Base-by-base conservation (phyloP, 2,113 vertebrate species). In the Etheostoma cragini region DNA sequence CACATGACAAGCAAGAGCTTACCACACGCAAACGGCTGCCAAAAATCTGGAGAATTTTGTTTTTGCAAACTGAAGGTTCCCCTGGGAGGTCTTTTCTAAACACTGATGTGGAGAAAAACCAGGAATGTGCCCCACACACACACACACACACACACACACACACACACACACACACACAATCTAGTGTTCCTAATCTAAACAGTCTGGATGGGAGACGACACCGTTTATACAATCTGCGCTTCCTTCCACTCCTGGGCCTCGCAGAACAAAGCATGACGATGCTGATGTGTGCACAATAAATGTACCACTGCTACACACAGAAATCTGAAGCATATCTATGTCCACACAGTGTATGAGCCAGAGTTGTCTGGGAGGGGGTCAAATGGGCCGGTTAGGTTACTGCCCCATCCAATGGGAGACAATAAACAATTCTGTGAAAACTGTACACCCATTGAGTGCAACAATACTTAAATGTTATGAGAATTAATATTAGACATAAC, bases 21-120 rank as follows among this genome's bases (percentile, higher is more conserved):
- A 91, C 89, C 92, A 88, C 89, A 92, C 83, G 85, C 83, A 72
- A 65, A 84, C 54, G 2, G 73, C 87, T 87, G 91, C 88, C 89
- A 90, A 88, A 85, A 95, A 95, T 94, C 61, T 79, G 49, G 84
- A 67, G 92, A 92, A 95, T 94, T 90, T 91, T 67, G 85, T 90
- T 91, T 93, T 83, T 86, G 80, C 85, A 70, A 87, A 88, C 68
- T 77, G 45, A 85, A 82, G 77, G 85, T 61, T 85, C 87, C 88
- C 74, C 30, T 82, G 90, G 91, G 93, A 94, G 88, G 83, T 92
- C 88, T 50, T 79, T 38, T 88, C 77, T 72, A 90, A 93, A 93
- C 83, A 76, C 47, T 35, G 72, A n/a, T 17, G 58, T 19, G 35
- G 81, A 83, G 77, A 78, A 62, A 82, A 66, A 74, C 42, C 82